Conservation (phyloP, 1,140 invertebrate genomes). For the Agrilus planipennis region DNA sequence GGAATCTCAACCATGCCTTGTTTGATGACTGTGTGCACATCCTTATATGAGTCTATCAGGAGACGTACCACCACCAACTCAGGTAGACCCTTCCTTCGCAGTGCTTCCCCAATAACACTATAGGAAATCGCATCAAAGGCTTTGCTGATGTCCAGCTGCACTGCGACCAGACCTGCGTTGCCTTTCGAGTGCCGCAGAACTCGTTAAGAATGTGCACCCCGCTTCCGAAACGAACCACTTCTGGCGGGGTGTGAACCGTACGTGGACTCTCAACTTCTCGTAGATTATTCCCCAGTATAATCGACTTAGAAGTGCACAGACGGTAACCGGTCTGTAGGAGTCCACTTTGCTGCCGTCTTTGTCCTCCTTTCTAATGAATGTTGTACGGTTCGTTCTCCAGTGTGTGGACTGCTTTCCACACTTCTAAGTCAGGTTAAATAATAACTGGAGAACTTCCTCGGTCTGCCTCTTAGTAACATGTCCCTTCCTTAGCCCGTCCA, state of each 20-base stretch:
- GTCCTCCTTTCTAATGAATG: constrained; percentile 3
- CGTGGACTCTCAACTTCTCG: too few relatives aligned
- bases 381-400: constrained; percentile 8
- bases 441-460: constrained; percentile 2
- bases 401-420: constrained; percentile 10
- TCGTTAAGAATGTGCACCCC: constrained; percentile 9
- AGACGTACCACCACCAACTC: constrained; percentile 8
- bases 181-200: too few relatives aligned
- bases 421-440: constrained; percentile 6
- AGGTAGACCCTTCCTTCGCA: too few relatives aligned
- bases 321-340: too few relatives aligned
- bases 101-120: too few relatives aligned
- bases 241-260: too few relatives aligned
- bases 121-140: constrained; percentile 7
- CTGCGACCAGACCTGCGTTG: too few relatives aligned
- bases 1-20: background rate
- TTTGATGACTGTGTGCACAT: too few relatives aligned
- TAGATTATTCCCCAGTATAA: too few relatives aligned
- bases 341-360: constrained; percentile 3
- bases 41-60: too few relatives aligned
- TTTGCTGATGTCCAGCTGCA: constrained; percentile 2
- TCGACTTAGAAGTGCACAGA: too few relatives aligned
- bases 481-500: background rate
- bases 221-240: constrained; percentile 4
- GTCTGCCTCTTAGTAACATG: constrained; percentile 1